phyloP scores from a whole-genome alignment of 1,140 invertebrate genomes.

The Tribolium madens region DNA sequence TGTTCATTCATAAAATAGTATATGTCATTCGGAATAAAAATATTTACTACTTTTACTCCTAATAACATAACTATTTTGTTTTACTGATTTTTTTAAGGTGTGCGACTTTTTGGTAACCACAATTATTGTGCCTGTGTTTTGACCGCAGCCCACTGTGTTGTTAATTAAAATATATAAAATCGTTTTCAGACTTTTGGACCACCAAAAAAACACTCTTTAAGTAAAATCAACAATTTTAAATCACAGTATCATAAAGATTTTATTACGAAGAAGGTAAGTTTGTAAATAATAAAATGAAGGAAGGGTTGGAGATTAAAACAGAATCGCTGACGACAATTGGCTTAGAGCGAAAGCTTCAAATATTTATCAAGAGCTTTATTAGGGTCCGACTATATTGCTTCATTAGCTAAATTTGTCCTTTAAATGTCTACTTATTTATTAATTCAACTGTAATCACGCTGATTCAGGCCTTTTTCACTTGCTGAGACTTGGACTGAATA shows the following conservation, averaged over 20 bases:
- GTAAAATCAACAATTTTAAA: conserved; percentile 1
- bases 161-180: too few relatives aligned
- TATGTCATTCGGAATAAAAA: too few relatives aligned
- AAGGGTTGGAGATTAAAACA: conserved; percentile 32
- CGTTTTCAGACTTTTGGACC: too few relatives aligned
- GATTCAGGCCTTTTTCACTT: neutral
- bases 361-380: conserved; percentile 10
- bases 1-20: too few relatives aligned
- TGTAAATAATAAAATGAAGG: conserved; percentile 28
- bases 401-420: neutral
- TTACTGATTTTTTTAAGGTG: conserved; percentile 47
- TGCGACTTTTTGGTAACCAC: conserved; percentile 47
- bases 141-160: conserved; percentile 58
- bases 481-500: neutral
- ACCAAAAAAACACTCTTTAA: too few relatives aligned
- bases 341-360: neutral
- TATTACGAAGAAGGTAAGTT: conserved; percentile 12
- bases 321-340: conserved; percentile 23
- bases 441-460: neutral
- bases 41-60: too few relatives aligned
- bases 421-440: conserved; percentile 15
- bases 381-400: neutral
- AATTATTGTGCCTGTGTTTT: conserved; percentile 57
- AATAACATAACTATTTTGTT: too few relatives aligned
- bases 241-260: conserved; percentile 5